Conservation (phyloP, 2,888 invertebrate species). For the Hydroisotoma schaefferi region DNA sequence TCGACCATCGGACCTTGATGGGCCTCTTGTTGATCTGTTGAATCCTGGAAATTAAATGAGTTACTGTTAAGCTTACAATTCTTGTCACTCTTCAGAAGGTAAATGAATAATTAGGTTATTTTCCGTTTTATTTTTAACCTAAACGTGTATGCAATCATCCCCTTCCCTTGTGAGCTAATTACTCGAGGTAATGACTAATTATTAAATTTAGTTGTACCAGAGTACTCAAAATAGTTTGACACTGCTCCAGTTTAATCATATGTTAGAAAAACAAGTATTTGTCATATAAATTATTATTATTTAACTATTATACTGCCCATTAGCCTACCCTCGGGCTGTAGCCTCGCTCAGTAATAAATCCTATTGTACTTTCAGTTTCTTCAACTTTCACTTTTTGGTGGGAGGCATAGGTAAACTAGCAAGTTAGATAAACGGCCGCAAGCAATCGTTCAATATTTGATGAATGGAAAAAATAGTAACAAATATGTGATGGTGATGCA, state of each 20-base stretch:
- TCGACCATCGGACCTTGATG: conserved; percentile 23
- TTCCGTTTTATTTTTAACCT: too few relatives aligned
- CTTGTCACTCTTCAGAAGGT: too few relatives aligned
- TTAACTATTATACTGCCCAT: too few relatives aligned
- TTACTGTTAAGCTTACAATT: too few relatives aligned
- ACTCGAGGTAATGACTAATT: too few relatives aligned
- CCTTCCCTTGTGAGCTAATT: too few relatives aligned
- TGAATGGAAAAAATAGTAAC: conserved; percentile 2
- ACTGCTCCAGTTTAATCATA: background rate
- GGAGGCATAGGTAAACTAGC: background rate
- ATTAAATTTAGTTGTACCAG: background rate
- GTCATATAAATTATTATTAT: too few relatives aligned
- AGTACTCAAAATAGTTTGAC: background rate
- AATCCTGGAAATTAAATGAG: conserved; percentile 3
- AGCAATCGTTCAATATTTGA: conserved; percentile 7
- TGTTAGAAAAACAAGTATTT: too few relatives aligned
- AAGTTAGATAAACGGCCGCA: background rate
- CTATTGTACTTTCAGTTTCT: conserved; percentile 9
- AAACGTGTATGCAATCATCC: too few relatives aligned
- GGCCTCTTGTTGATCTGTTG: conserved; percentile 16
- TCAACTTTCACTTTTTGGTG: conserved; percentile 8
- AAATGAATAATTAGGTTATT: too few relatives aligned
- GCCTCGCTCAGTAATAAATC: background rate
- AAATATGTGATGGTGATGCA: conserved; percentile 13
- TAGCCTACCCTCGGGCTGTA: background rate